Evolutionary conservation across 2,113 vertebrate species (phyloP).

Genomic region (Ariopsis seemanni): DNA sequence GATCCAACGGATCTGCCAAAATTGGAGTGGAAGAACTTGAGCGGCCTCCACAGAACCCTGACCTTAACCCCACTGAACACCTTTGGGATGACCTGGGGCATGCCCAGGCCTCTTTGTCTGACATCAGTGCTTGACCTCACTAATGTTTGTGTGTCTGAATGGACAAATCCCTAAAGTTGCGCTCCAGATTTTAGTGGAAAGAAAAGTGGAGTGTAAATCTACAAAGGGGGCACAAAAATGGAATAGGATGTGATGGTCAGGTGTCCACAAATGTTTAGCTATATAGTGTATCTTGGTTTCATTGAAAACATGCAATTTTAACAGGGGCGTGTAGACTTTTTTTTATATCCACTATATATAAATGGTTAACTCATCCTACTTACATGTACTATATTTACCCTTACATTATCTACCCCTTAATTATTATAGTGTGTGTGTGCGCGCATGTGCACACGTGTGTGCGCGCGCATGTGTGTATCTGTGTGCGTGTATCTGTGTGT

Average conservation of each 20-base stretch:
- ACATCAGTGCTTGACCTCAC: neutral
- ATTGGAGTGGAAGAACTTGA: neutral
- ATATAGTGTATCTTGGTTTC: neutral
- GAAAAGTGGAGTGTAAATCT: neutral
- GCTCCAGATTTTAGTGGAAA: neutral
- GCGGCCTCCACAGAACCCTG: neutral
- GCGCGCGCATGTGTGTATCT: neutral
- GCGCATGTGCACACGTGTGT: neutral
- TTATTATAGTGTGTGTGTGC: neutral
- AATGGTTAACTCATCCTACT: neutral
- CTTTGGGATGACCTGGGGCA: neutral
- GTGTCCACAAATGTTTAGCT: neutral
- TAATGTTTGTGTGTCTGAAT: neutral
- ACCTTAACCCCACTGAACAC: neutral
- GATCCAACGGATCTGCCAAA: neutral
- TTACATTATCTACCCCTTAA: neutral
- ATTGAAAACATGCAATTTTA: neutral
- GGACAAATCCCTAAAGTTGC: neutral
- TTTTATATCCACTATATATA: neutral
- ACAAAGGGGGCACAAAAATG: neutral
- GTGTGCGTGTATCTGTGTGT: slow-evolving; percentile 8
- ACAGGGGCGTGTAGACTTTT: neutral
- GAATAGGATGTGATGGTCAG: neutral
- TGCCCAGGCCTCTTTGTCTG: neutral
- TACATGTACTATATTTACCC: neutral